Conservation (phyloP, 2,113 vertebrate genomes). For the Vanacampus margaritifer region DNA sequence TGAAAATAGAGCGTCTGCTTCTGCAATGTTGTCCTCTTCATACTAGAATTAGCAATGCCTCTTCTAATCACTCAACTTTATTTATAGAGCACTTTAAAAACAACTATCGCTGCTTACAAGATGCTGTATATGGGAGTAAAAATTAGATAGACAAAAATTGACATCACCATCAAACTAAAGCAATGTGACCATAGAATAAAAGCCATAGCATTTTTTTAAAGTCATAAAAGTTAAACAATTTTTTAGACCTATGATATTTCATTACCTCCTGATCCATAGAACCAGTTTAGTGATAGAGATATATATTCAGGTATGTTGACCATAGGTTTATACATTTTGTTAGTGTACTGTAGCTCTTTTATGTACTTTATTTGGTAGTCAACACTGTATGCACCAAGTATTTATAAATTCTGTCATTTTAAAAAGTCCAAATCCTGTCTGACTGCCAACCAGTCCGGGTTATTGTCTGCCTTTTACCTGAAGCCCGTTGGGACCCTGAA, state of each 20-base stretch:
- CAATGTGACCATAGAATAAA: no score
- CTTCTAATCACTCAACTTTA: no score
- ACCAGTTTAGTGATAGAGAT: not conserved
- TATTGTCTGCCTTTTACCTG: not conserved
- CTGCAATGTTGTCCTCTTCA: not conserved
- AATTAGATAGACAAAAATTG: no score
- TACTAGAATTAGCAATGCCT: slow-evolving; percentile 6
- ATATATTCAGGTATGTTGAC: not conserved
- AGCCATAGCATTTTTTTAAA: not conserved
- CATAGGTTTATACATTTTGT: slow-evolving; percentile 35
- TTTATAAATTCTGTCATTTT: not conserved
- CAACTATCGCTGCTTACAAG: no score
- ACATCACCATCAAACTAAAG: no score
- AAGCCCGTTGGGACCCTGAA: not conserved
- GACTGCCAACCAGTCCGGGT: no score
- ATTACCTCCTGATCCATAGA: not conserved
- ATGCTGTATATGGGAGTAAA: no score
- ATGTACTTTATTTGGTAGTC: not conserved
- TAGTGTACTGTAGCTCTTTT: slow-evolving; percentile 30
- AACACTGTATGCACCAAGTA: not conserved
- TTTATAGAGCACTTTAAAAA: no score
- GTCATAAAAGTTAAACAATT: not conserved
- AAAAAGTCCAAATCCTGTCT: not conserved
- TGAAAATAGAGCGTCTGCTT: not conserved
- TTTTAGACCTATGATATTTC: not conserved